These are phyloP conservation scores for Pegea sp. DNA, from an alignment of 23 tunicate genomes.

Conservation along the genomic window DNA sequence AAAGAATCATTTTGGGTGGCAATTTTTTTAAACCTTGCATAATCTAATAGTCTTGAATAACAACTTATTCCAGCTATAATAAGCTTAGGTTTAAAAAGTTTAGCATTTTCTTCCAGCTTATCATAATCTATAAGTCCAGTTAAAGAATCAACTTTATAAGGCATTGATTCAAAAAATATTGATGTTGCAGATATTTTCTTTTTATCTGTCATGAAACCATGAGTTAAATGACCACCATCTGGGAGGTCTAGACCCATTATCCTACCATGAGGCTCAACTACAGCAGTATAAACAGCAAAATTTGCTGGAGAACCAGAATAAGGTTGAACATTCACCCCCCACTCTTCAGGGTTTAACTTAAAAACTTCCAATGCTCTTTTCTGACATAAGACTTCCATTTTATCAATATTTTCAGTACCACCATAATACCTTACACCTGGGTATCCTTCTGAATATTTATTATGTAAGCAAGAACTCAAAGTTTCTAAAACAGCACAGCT, in stretches of 20 bases:
- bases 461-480: constrained; percentile 78
- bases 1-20: constrained; percentile 52
- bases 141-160: constrained; percentile 74
- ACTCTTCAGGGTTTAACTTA: constrained; percentile 34
- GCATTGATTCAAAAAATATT: constrained; percentile 98
- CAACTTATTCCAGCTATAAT: constrained; percentile 97
- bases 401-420: constrained; percentile 89
- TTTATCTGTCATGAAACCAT: constrained; percentile 92
- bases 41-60: constrained; percentile 82
- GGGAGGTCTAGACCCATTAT: constrained; percentile 99
- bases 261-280: constrained; percentile 89
- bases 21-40: constrained; percentile 55
- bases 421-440: constrained; percentile 98
- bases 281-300: constrained; percentile 94
- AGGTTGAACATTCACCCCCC: constrained; percentile 99
- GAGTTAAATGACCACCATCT: constrained; percentile 99
- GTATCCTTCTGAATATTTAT: constrained; percentile 98
- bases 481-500: constrained; percentile 87
- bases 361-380: constrained; percentile 75
- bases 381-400: constrained; percentile 54
- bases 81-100: constrained; percentile 78
- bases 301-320: constrained; percentile 99
- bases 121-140: constrained; percentile 97
- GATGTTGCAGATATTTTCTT: constrained; percentile 96
- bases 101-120: constrained; percentile 59